phyloP scores from a whole-genome alignment of 2,113 vertebrate species.

The Boulengeromyrus knoepffleri region DNA sequence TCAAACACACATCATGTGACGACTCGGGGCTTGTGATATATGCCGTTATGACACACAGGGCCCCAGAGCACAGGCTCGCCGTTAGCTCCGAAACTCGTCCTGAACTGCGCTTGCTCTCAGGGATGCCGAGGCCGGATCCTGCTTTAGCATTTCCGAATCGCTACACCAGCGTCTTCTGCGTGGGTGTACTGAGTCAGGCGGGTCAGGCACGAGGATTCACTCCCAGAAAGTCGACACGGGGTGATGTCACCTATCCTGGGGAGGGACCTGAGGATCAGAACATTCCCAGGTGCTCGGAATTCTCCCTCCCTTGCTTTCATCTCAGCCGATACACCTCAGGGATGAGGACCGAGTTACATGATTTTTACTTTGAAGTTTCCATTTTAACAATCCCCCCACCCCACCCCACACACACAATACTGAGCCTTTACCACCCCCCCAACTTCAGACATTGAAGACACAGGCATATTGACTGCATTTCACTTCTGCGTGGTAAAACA shows the following conservation, averaged over 20 bases:
- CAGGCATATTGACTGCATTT: neutral
- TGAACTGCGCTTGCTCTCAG: neutral
- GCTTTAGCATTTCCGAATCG: neutral
- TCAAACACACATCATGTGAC: neutral
- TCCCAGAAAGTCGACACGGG: neutral
- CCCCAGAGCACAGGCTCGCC: neutral
- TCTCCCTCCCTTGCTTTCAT: neutral
- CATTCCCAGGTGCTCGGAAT: neutral
- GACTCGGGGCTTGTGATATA: conserved; percentile 8
- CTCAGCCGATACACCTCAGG: neutral
- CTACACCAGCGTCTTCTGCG: neutral
- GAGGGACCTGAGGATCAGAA: neutral
- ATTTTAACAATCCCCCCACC: neutral
- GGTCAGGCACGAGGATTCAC: neutral
- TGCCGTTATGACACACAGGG: neutral
- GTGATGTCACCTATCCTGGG: neutral
- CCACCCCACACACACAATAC: neutral
- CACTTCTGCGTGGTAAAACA: neutral
- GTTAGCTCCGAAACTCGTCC: neutral
- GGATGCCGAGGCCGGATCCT: neutral
- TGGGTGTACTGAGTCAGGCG: neutral
- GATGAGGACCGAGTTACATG: neutral
- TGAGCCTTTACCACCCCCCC: neutral
- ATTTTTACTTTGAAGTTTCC: neutral
- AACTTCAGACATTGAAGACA: neutral